These are phyloP conservation scores for Rhorus exstirpatorius DNA, from an alignment of 2,888 invertebrate species.

Conservation along the genomic window DNA sequence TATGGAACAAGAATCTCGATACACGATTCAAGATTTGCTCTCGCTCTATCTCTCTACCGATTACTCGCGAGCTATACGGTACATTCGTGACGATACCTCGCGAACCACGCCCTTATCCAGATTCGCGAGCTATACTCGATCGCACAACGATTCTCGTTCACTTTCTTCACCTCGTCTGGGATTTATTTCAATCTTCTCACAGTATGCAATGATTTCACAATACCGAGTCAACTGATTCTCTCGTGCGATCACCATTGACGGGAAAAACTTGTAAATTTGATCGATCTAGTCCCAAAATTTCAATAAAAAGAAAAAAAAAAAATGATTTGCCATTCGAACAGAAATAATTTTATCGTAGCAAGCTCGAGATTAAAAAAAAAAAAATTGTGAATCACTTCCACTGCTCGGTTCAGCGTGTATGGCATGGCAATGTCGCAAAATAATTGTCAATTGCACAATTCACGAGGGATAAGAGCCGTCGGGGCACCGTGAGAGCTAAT, in stretches of 20 bases:
- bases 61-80: slow-evolving; percentile 27
- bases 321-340: no score
- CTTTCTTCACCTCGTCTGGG: slow-evolving; percentile 39
- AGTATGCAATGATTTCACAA: slow-evolving; percentile 36
- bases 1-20: neutral
- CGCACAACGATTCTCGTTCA: slow-evolving; percentile 59
- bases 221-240: neutral
- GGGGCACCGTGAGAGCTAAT: slow-evolving; percentile 23
- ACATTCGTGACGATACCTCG: slow-evolving; percentile 67
- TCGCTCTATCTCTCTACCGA: slow-evolving; percentile 26
- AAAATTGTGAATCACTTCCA: neutral
- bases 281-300: no score
- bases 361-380: neutral
- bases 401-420: neutral
- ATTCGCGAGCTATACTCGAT: slow-evolving; percentile 54
- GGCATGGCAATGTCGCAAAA: slow-evolving; percentile 28
- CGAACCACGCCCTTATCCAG: slow-evolving; percentile 66
- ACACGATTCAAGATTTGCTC: slow-evolving; percentile 44
- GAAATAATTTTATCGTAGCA: no score
- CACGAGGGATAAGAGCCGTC: slow-evolving; percentile 11
- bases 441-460: slow-evolving; percentile 61
- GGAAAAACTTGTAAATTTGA: neutral
- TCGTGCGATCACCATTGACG: no score
- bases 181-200: slow-evolving; percentile 3
- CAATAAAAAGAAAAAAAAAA: no score